Evolutionary conservation across 2,113 vertebrate species (phyloP).

Genomic region (Ellobius talpinus): DNA sequence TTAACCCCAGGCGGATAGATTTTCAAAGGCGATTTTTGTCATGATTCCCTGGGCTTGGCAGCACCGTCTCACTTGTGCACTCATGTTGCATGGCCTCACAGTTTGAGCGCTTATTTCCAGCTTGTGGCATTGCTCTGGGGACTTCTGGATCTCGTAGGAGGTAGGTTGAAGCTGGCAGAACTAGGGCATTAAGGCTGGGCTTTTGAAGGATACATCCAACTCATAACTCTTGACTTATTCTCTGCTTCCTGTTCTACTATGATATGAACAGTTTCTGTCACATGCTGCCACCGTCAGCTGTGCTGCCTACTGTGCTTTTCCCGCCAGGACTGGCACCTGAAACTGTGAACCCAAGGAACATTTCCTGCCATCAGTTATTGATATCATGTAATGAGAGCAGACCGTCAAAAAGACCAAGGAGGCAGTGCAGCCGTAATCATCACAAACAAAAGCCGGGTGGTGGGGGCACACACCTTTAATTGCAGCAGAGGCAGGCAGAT

Average conservation of each 20-base stretch:
- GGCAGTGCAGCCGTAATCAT: no score
- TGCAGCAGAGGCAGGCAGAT: no score
- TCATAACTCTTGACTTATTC: neutral
- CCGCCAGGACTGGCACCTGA: neutral
- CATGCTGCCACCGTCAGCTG: neutral
- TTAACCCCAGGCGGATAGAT: neutral
- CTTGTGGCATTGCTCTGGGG: neutral
- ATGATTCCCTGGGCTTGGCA: no score
- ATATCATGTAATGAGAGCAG: neutral
- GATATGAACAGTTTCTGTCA: neutral
- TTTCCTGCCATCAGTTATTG: neutral
- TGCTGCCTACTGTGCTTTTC: no score
- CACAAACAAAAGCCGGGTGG: neutral
- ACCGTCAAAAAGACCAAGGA: neutral
- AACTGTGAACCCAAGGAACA: neutral
- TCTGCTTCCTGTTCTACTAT: neutral
- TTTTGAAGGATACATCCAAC: no score
- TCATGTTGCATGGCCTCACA: neutral
- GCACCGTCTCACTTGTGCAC: no score
- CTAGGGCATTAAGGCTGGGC: neutral
- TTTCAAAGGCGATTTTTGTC: neutral
- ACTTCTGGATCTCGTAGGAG: neutral
- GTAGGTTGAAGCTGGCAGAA: neutral
- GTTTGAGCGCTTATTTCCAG: neutral
- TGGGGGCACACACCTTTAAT: no score